Evolutionary conservation across 2,888 invertebrate species (phyloP), one percentile per base, ranked within the genome.

Genomic region (Spisula solida): DNA sequence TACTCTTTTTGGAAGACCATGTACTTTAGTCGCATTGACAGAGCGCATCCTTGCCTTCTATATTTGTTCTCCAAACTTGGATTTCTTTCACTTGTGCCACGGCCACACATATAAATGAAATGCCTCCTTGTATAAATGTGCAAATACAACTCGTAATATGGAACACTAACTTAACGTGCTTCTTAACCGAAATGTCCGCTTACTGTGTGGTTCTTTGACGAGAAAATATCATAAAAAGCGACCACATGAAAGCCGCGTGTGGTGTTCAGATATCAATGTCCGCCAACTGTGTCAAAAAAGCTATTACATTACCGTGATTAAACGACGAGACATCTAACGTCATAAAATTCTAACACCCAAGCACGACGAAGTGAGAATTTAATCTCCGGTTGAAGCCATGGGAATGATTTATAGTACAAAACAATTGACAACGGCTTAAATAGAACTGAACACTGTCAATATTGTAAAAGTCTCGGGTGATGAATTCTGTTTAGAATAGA

Each of bases 281-380:
- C 60, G n/a, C 60, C 0, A 10, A 25, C 60, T n/a, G 60, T 66
- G n/a, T 66, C 25, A n/a, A n/a, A 12, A 56, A 10, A 1, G 60
- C 12, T 66, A 25, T 66, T 25, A 25, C 60, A 66, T 66, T 51
- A 16, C 14, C 60, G 25, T 66, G 60, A 66, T 66, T 66, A 66
- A 66, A 25, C 25, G 60, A 66, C n/a, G n/a, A 66, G 25, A 25
- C n/a, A 66, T 66, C 5, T n/a, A 66, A 6, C 60, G 25, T 66
- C 60, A 66, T 25, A 25, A 10, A 66, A 66, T 66, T 5, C 60
- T 25, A 66, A 66, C 60, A 25, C 10, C 10, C 60, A n/a, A n/a
- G 60, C 25, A 6, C 60, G 60, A 66, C 12, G 60, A 66, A 66
- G 60, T 66, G 60, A 66, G 60, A 66, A 66, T 66, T 66, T 66